These are phyloP conservation scores for Dufourea novaeangliae DNA, from an alignment of 1,140 invertebrate genomes.

Conservation along the genomic window DNA sequence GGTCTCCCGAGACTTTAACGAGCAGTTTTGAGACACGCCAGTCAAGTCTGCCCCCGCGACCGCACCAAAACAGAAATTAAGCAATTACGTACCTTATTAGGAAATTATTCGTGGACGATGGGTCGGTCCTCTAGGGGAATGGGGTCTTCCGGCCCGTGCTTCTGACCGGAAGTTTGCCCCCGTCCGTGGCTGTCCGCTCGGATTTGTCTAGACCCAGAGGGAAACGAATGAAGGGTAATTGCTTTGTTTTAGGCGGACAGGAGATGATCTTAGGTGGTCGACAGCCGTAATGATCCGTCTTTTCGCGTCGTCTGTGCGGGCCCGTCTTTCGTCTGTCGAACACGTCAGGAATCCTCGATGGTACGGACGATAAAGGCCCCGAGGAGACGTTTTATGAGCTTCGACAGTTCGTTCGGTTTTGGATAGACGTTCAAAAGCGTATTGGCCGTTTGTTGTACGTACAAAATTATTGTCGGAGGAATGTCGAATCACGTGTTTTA, in stretches of 20 bases:
- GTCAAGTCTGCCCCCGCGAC: neutral
- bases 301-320: neutral
- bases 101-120: conserved; percentile 62
- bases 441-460: too few species aligned
- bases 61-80: conserved; percentile 75
- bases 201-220: conserved; percentile 54
- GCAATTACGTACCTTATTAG: conserved; percentile 74
- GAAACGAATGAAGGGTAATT: conserved; percentile 56
- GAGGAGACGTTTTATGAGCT: neutral
- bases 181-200: conserved; percentile 18
- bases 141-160: neutral
- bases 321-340: neutral
- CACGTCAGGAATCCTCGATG: conserved; percentile 34
- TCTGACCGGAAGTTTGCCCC: conserved; percentile 47
- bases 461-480: too few species aligned
- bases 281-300: conserved; percentile 8
- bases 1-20: conserved; percentile 67
- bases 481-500: too few species aligned
- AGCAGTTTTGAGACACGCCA: conserved; percentile 46
- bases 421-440: too few species aligned
- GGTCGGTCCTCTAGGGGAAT: neutral
- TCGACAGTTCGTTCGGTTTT: neutral
- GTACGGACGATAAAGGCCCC: conserved; percentile 35
- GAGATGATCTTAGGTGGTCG: conserved; percentile 18
- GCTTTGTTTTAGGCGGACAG: conserved; percentile 43